phyloP scores from a whole-genome alignment of 2,888 invertebrate species.

The Synanthedon myopaeformis region DNA sequence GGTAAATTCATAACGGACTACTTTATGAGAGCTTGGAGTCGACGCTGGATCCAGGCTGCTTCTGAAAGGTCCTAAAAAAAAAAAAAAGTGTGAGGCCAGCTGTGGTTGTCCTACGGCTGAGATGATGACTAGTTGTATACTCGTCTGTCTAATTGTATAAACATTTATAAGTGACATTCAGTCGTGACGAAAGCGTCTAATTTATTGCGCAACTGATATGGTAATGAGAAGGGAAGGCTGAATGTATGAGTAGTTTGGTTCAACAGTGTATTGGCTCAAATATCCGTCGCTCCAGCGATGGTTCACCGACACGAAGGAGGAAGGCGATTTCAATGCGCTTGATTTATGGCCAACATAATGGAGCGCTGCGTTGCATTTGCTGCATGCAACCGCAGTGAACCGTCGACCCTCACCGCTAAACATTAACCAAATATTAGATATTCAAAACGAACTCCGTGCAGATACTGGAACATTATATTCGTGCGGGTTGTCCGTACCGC shows the following conservation, averaged over 20 bases:
- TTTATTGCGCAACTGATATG: neutral
- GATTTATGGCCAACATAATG: constrained; percentile 61
- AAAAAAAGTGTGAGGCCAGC: too few species aligned
- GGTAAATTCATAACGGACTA: too few species aligned
- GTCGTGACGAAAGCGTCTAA: too few species aligned
- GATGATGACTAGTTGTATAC: too few species aligned
- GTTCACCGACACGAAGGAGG: constrained; percentile 59
- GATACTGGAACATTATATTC: constrained; percentile 1
- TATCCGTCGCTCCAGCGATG: constrained; percentile 52
- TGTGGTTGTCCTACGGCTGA: too few species aligned
- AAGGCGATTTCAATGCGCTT: constrained; percentile 65
- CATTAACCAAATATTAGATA: constrained; percentile 22
- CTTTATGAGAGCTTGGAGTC: too few species aligned
- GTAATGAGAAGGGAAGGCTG: neutral
- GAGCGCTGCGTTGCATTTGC: constrained; percentile 51
- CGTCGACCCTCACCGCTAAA: constrained; percentile 27
- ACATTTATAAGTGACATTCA: too few species aligned
- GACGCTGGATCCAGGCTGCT: too few species aligned
- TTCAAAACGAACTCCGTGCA: constrained; percentile 8
- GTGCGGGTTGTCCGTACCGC: too few species aligned
- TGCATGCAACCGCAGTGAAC: constrained; percentile 43
- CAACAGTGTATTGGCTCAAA: constrained; percentile 41
- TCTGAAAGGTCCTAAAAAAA: too few species aligned
- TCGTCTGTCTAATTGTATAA: too few species aligned
- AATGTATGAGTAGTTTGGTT: constrained; percentile 10